Percentiles rank a stretch among this genome's conserved stretches.
These are phyloP conservation scores for Cyprinus carpio DNA, from an alignment of 2,113 vertebrate genomes.

Conservation along the genomic window DNA sequence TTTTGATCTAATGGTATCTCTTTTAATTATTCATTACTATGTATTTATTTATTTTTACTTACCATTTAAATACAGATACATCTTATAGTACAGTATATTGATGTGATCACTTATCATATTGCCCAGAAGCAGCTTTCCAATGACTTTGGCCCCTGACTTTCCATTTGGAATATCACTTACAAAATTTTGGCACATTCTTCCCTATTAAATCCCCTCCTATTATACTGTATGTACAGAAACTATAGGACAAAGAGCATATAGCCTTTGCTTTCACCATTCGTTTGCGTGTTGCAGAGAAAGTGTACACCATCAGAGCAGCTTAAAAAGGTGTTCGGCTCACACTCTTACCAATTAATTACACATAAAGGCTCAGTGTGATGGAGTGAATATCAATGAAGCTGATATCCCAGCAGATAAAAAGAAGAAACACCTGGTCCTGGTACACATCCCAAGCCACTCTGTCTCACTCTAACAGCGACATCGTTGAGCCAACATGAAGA, in stretches of 20 bases:
- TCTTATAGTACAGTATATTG: no score
- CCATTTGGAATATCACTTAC: background rate
- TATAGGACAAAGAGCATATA: background rate
- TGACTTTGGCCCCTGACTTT: background rate
- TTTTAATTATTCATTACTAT: no score
- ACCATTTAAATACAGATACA: no score
- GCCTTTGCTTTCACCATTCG: background rate
- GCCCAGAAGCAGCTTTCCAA: background rate
- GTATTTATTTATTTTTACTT: no score
- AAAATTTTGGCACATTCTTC: background rate
- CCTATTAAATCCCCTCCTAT: background rate
- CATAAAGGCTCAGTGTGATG: constrained; percentile 39
- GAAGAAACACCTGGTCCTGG: background rate
- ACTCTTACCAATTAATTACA: constrained; percentile 50
- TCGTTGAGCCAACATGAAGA: background rate
- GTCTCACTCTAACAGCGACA: background rate
- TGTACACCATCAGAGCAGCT: background rate
- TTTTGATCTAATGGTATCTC: no score
- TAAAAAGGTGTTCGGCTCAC: constrained; percentile 8
- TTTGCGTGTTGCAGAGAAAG: background rate
- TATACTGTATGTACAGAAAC: background rate
- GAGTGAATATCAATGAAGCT: constrained; percentile 48
- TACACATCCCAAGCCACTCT: background rate
- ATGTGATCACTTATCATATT: no score
- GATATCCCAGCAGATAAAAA: constrained; percentile 42